Evolutionary conservation across 2,888 invertebrate genomes (phyloP).

Genomic region (Drosophila rubida): DNA sequence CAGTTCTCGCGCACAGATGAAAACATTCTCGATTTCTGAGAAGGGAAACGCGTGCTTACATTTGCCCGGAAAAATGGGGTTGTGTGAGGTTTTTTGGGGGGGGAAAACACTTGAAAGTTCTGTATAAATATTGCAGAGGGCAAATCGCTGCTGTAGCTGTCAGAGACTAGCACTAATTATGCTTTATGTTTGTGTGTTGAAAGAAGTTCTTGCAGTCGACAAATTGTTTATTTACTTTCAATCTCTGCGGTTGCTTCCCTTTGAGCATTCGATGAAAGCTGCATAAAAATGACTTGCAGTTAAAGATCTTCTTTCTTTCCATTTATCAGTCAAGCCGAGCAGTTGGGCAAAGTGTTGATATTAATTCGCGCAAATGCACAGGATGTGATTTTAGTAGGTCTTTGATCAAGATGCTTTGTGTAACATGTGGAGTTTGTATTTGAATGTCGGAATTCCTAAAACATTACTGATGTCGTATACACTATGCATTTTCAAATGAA

Average conservation of each 20-base stretch:
- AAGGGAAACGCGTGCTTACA: slow-evolving; percentile 56
- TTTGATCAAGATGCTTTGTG: slow-evolving; percentile 39
- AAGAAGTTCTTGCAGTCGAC: slow-evolving; percentile 37
- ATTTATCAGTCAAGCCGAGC: slow-evolving; percentile 16
- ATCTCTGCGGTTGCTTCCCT: slow-evolving; percentile 21
- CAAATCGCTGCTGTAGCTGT: slow-evolving; percentile 37
- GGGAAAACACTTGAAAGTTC: slow-evolving; percentile 62
- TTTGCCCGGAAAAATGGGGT: slow-evolving; percentile 44
- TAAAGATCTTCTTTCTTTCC: slow-evolving; percentile 20
- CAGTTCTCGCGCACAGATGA: slow-evolving; percentile 22
- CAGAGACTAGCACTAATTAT: slow-evolving; percentile 56
- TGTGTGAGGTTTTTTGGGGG: slow-evolving; percentile 39
- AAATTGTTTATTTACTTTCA: slow-evolving; percentile 54
- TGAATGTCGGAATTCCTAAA: slow-evolving; percentile 5
- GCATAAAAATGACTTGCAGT: slow-evolving; percentile 25
- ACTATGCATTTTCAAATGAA: too few relatives aligned
- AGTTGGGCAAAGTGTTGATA: slow-evolving; percentile 32
- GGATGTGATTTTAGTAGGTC: slow-evolving; percentile 33
- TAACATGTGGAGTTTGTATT: not conserved
- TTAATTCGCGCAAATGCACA: slow-evolving; percentile 17
- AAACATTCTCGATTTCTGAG: slow-evolving; percentile 52
- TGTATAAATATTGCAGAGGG: slow-evolving; percentile 66
- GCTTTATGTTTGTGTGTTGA: slow-evolving; percentile 60
- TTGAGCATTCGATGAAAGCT: slow-evolving; percentile 38
- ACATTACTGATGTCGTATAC: not conserved